Percentiles rank a stretch among this genome's conserved stretches.
These are phyloP conservation scores for Salticus scenicus DNA, from an alignment of 2,888 invertebrate species.

Conservation along the genomic window DNA sequence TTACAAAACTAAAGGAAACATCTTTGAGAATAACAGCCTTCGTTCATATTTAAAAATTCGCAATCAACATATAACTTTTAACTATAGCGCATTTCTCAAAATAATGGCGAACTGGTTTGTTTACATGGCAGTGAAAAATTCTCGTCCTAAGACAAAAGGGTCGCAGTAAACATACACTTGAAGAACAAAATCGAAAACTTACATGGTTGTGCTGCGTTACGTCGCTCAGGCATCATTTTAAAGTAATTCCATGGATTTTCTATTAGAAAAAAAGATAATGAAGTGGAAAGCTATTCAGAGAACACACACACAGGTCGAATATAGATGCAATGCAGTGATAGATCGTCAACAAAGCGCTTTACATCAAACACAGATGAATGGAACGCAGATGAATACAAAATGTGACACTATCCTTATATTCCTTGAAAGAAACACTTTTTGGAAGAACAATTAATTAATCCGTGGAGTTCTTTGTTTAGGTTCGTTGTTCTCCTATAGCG, in stretches of 20 bases:
- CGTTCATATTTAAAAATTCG: neutral
- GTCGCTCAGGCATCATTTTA: conserved; percentile 34
- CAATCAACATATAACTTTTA: neutral
- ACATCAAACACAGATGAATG: neutral
- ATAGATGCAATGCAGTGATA: conserved; percentile 56
- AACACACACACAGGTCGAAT: conserved; percentile 8
- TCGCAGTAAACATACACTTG: neutral
- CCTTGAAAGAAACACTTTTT: neutral
- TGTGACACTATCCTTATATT: neutral
- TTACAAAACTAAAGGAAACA: neutral
- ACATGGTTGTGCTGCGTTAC: conserved; percentile 19
- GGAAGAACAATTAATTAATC: neutral
- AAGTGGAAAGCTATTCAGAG: conserved; percentile 9
- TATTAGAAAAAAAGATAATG: neutral
- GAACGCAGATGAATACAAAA: neutral
- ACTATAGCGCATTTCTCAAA: conserved; percentile 37
- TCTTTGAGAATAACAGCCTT: neutral
- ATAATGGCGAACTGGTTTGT: conserved; percentile 66
- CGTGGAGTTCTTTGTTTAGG: conserved; percentile 57
- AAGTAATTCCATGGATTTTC: conserved; percentile 1
- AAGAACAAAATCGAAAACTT: conserved; percentile 17
- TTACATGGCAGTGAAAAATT: conserved; percentile 56
- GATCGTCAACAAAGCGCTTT: conserved; percentile 51
- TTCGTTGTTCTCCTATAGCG: conserved; percentile 15
- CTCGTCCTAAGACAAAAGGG: neutral